Evolutionary conservation across 2,888 invertebrate species (phyloP), one percentile per base, ranked within the genome.

Genomic region (Habrosyne pyritoides): DNA sequence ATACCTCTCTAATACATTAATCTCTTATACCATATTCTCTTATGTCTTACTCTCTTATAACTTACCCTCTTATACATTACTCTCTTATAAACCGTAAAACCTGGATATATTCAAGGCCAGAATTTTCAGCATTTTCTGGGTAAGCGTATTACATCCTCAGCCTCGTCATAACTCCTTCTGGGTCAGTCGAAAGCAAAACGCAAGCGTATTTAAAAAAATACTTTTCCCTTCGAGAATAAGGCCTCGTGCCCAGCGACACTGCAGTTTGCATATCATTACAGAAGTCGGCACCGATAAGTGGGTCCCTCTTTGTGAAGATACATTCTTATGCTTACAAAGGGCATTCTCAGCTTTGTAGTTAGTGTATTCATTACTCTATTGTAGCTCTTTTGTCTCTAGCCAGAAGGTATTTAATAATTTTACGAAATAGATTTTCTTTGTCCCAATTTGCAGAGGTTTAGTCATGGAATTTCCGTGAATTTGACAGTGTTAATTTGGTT

Each of bases 251-350:
- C n/a, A 12, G n/a, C 33, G 33, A 33, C 33, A n/a, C n/a, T n/a
- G 12, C 66, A 67, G 78, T 79, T 79, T 78, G 79, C 75, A 79
- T 80, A 76, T 75, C 79, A 79, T 82, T 81, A 82, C 61, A 7
- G 12, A 18, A 53, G 46, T 26, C 53, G 21, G 47, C 52, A n/a
- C 51, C 53, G 53, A 69, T 67, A 61, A 57, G 42, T 50, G 5
- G 21, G n/a, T 50, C 54, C 54, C 62, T 64, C 60, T 62, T 66
- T 54, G 56, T 51, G 48, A 12, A 33, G 33, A 36, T 52, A 69
- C 61, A 67, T 42, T 28, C 28, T 18, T 18, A 33, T 12, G 12
- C 30, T n/a, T n/a, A 50, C 50, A 50, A 50, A 50, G 50, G 21
- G 30, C 50, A 28, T 50, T 50, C 30, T 50, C 21, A 28, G 30